phyloP scores from a whole-genome alignment of 2,888 invertebrate genomes.

The Calliphora vomitoria region DNA sequence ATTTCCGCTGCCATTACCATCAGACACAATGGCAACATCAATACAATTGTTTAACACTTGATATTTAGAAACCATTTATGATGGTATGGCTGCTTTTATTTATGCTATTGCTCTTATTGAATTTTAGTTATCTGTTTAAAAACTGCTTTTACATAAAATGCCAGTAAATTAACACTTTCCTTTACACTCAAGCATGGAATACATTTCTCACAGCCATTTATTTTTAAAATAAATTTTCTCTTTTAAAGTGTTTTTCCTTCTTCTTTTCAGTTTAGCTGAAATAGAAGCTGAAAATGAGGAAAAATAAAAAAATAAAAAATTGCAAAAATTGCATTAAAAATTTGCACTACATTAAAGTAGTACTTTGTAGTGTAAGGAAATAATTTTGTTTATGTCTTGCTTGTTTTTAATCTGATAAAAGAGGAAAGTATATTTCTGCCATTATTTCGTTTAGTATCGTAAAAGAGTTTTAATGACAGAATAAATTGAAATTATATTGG shows the following conservation, averaged over 20 bases:
- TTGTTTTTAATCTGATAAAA: slow-evolving; percentile 19
- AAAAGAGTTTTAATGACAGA: not conserved
- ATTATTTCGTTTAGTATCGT: not conserved
- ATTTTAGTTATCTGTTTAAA: not conserved
- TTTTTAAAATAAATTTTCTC: not conserved
- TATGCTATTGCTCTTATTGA: not conserved
- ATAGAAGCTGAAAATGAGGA: no score
- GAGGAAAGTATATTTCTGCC: no score
- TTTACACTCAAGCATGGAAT: not conserved
- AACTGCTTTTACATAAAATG: not conserved
- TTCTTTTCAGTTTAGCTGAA: not conserved
- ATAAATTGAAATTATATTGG: slow-evolving; percentile 11
- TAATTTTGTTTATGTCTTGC: slow-evolving; percentile 15
- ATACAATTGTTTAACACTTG: slow-evolving; percentile 15
- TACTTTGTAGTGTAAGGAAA: not conserved
- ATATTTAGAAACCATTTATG: not conserved
- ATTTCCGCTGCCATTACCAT: not conserved
- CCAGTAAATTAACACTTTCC: slow-evolving; percentile 15
- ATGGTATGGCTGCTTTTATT: not conserved
- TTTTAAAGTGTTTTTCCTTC: not conserved
- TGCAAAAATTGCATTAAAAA: slow-evolving; percentile 13
- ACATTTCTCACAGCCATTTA: not conserved
- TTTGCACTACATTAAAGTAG: slow-evolving; percentile 20
- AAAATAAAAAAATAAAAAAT: no score
- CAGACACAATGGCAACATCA: slow-evolving; percentile 24